Evolutionary conservation across 2,888 invertebrate genomes (phyloP), one percentile per base, ranked within the genome.

Genomic region (Sphinx pinastri): DNA sequence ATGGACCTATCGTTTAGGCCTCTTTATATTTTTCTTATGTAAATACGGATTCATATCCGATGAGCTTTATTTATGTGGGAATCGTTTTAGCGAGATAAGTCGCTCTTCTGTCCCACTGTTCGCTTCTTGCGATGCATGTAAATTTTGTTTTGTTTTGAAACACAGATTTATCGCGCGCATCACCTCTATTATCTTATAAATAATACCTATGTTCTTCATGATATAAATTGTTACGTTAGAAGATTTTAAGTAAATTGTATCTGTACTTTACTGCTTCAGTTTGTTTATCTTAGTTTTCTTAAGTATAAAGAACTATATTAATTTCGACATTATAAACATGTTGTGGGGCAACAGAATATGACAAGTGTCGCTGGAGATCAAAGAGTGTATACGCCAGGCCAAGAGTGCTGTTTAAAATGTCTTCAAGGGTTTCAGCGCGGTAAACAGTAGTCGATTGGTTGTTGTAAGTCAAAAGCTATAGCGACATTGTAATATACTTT

Each of bases 51-150:
- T 93, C 91, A 94, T 94, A 93, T 94, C 92, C 93, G 92, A 93
- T 93, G 93, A 94, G 93, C 93, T 94, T 94, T 94, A 94, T 93
- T 94, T 94, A 94, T 94, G 94, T 94, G 93, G 93, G 92, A 94
- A 94, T 93, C 93, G 93, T 92, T 94, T 92, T 92, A 88, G 90
- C 92, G 87, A 93, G 91, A 93, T 94, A 93, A 90, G 92, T 91
- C 90, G 90, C 86, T 88, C 83, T 79, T 87, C 85, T 88, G 89
- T 85, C 84, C 82, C 87, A 87, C 86, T 88, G 90, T 89, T 90
- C 89, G 88, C 85, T 85, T 91, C 86, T 89, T 84, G 88, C 86
- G 89, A 89, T 86, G 87, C 87, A 89, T 89, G 88, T 84, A 87
- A 85, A 90, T 90, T 87, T 87, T 85, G 84, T 85, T 86, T 88